A percentile compares a stretch with the other conserved stretches of the same genome.
Conservation (phyloP, 2,113 vertebrate genomes). For the Tyrannus savana region DNA sequence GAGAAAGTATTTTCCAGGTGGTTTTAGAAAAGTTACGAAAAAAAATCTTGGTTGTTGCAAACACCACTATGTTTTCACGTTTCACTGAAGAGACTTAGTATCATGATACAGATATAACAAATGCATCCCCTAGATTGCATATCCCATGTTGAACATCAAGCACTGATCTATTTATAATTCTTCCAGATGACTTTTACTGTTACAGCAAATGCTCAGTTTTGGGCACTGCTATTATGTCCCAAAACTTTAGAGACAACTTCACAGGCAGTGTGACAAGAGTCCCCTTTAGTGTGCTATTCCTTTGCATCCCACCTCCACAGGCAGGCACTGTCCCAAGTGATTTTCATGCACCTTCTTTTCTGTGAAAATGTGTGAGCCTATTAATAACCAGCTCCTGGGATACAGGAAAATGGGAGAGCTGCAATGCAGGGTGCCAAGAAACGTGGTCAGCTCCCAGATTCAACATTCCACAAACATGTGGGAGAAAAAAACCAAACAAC, state of each 20-base stretch:
- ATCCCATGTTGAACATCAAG: not conserved
- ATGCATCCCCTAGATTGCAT: not conserved
- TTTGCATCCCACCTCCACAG: not conserved
- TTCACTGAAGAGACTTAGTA: not conserved
- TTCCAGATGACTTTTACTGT: not conserved
- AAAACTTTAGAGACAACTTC: not conserved
- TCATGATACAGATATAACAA: not conserved
- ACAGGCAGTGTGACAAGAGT: not conserved
- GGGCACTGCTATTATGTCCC: not conserved
- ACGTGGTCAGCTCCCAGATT: rapidly evolving
- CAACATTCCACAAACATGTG: not conserved
- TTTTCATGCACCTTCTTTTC: not conserved
- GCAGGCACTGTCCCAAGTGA: not conserved
- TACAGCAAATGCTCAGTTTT: not conserved
- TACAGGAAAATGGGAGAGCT: not conserved
- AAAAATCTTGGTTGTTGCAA: not conserved
- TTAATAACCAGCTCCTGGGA: not conserved
- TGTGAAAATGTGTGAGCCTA: not conserved
- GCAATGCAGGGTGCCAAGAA: not conserved
- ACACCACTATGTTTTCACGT: not conserved
- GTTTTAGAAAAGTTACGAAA: not conserved
- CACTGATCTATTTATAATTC: not conserved
- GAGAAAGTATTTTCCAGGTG: not conserved
- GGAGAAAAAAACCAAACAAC: not conserved
- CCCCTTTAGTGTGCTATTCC: not conserved